Percentiles rank a stretch among this genome's conserved stretches.
phyloP scores from a whole-genome alignment of 1,140 invertebrate species.

The Bombus terrestris region DNA sequence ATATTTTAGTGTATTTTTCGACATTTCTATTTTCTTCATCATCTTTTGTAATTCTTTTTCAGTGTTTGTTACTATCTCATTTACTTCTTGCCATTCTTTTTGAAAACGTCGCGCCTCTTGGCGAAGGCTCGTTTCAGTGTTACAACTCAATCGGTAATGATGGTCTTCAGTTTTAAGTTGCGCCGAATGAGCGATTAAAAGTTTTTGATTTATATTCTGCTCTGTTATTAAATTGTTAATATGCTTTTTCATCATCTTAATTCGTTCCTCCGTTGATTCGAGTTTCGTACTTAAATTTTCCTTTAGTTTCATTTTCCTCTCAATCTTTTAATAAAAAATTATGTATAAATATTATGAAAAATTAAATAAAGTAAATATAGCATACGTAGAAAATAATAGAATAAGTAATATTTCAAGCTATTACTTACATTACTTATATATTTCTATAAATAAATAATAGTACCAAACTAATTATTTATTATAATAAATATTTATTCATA shows the following conservation, averaged over 20 bases:
- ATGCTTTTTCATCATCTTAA: conserved; percentile 71
- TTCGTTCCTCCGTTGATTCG: conserved; percentile 65
- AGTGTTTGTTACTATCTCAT: conserved; percentile 75
- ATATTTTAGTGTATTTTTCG: conserved; percentile 84
- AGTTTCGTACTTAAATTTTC: conserved; percentile 66
- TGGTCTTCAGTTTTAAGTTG: conserved; percentile 86
- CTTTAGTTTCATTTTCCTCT: conserved; percentile 73
- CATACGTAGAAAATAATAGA: not conserved
- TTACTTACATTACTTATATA: not conserved
- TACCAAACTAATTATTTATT: not conserved
- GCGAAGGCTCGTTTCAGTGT: conserved; percentile 81
- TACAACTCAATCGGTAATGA: conserved; percentile 81
- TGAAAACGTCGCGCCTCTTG: conserved; percentile 82
- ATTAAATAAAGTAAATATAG: not conserved
- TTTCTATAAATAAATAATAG: not conserved
- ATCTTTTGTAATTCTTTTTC: conserved; percentile 78
- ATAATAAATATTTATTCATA: not conserved
- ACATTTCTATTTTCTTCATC: conserved; percentile 83
- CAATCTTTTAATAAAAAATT: conserved; percentile 68
- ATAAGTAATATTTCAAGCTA: not conserved
- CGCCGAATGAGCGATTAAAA: conserved; percentile 84
- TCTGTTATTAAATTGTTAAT: conserved; percentile 64
- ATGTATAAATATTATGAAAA: not conserved
- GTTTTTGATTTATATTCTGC: conserved; percentile 77
- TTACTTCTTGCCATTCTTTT: conserved; percentile 82